Base-by-base conservation (phyloP, 2,888 invertebrate species). In the Macropis europaea region DNA sequence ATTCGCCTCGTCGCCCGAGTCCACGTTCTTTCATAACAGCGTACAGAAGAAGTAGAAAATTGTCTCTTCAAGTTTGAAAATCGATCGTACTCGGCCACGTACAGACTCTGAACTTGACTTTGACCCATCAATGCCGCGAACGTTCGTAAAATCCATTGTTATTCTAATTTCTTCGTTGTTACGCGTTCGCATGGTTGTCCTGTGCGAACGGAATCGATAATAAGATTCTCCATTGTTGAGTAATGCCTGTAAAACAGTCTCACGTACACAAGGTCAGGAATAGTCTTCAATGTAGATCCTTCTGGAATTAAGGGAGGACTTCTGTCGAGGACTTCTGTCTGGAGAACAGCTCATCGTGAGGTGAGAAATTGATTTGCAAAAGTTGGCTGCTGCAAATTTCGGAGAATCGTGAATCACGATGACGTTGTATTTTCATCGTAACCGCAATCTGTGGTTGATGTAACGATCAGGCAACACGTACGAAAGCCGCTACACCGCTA, bases 371-470 rank as follows among this genome's bases (percentile, higher is more conserved):
- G 26, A 15, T 69, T 62, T 17, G 24, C 38, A 47, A 57, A 70
- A n/a, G n/a, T 28, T 30, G n/a, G n/a, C 32, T 5, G 17, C 9
- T 22, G 17, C 24, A 28, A 45, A 48, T 15, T 3, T 17, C 19
- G 9, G 11, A 4, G 13, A 42, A 40, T 63, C n/a, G 34, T 17
- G 32, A 17, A 47, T n/a, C n/a, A 77, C 34, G 28, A 56, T 71
- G 71, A 69, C 61, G 57, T 68, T 59, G 66, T 61, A 13, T 45
- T 66, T 69, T 54, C n/a, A 64, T 43, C 24, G 73, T 76, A 82
- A 79, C 81, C 73, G 76, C 81, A 77, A 82, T 74, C 74, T 74
- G 53, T 13, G 40, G 61, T 64, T 79, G 81, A 79, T 68, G 60
- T 42, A 73, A 79, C 73, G 50, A 0, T 50, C 24, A 19, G 45